Base-by-base conservation (phyloP, 2,113 vertebrate species). In the Vidua chalybeata region DNA sequence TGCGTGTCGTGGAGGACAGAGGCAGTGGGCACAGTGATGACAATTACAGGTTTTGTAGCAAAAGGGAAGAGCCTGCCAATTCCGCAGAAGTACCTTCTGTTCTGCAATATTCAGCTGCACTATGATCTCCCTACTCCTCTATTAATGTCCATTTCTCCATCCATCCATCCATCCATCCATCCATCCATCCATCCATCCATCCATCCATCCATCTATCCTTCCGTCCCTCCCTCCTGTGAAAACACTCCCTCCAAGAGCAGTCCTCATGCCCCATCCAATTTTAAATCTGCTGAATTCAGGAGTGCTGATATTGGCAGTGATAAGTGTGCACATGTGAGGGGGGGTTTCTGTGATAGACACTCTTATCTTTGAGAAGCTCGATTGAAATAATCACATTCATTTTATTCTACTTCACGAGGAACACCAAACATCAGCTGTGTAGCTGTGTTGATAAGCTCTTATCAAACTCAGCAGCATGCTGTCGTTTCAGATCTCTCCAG, bases 371-470 rank as follows among this genome's bases (percentile, higher is more conserved):
- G 78, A 83, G 82, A 67, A 96, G 89, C 68, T 77, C 8, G 17
- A 92, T n/a, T 75, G 68, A 88, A 87, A 96, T 93, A 75, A 90
- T 80, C 92, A 83, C 75, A 77, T 90, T 80, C 68, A 90, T 85
- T 87, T 95, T 69, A 93, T 88, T 93, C 85, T 67, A 80, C 88
- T 93, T 93, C 84, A 67, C 0, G 0, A 85, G 55, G 81, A 91
- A 52, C 84, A 94, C 74, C 85, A 90, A 85, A 69, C 63, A 87
- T 93, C 87, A 90, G 84, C 79, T 46, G 63, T 83, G 84, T 58
- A 83, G 87, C 89, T 83, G 79, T 55, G 85, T 79, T 76, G 94
- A 96, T 95, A 96, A 96, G 91, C 87, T 91, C 93, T 96, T 96
- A 96, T 97, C 94, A 96, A 87, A 39, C 93, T 91, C 78, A 93